These are phyloP conservation scores for Parochlus steinenii DNA, from an alignment of 2,888 invertebrate genomes.

Conservation along the genomic window DNA sequence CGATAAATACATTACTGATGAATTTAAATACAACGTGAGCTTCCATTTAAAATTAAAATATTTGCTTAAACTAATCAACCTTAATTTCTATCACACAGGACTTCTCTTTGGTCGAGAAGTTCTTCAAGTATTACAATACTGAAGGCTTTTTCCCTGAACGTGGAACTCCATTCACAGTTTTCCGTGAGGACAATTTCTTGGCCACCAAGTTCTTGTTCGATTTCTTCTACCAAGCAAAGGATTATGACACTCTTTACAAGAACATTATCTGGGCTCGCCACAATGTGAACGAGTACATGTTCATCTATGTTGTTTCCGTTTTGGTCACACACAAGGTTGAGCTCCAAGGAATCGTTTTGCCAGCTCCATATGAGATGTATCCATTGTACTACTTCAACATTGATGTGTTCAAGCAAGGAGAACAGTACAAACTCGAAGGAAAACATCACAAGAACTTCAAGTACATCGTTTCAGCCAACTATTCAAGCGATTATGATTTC, in stretches of 20 bases:
- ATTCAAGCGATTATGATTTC: constrained; percentile 21
- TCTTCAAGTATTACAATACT: no score
- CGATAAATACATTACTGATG: no score
- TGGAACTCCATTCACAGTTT: not conserved
- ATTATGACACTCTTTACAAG: constrained; percentile 4
- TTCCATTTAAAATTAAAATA: no score
- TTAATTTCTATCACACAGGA: no score
- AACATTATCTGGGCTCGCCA: constrained; percentile 6
- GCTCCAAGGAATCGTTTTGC: constrained; percentile 34
- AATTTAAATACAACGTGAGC: no score
- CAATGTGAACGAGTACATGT: constrained; percentile 6
- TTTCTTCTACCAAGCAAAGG: constrained; percentile 6
- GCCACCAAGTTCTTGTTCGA: constrained; percentile 1
- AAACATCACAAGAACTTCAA: constrained; percentile 25
- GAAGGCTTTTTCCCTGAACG: constrained; percentile 4
- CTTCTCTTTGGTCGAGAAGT: no score
- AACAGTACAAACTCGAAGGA: constrained; percentile 39
- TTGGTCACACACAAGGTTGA: constrained; percentile 14
- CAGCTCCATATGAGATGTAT: constrained; percentile 40
- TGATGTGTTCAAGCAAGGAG: constrained; percentile 43
- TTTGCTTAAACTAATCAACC: no score
- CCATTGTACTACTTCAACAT: constrained; percentile 48
- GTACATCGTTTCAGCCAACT: constrained; percentile 43
- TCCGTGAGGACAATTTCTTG: not conserved
- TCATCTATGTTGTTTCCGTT: constrained; percentile 4